Percentiles rank a stretch among this genome's conserved stretches.
These are phyloP conservation scores for Diaphora mendica DNA, from an alignment of 2,888 invertebrate species.

Conservation along the genomic window DNA sequence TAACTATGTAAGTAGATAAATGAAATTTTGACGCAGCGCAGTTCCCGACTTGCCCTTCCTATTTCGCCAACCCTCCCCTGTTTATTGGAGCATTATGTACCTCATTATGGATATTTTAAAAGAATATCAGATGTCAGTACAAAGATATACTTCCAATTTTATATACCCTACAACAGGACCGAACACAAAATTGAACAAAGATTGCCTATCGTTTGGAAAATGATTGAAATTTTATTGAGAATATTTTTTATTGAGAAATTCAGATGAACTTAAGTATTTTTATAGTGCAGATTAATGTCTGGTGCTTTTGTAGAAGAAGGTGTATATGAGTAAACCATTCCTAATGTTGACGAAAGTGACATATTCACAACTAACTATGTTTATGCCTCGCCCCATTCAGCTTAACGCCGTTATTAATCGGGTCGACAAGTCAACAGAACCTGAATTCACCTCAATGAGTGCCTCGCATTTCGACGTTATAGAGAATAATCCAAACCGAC, in stretches of 20 bases:
- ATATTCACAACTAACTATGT: constrained; percentile 27
- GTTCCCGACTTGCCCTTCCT: not conserved
- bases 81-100: constrained; percentile 9
- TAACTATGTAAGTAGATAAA: not conserved
- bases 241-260: not conserved
- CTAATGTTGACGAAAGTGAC: not conserved
- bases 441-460: constrained; percentile 81
- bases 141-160: not conserved
- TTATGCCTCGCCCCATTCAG: constrained; percentile 57
- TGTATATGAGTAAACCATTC: not conserved
- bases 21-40: not conserved
- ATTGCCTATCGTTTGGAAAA: not conserved
- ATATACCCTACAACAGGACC: not conserved
- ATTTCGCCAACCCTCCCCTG: not conserved
- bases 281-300: not conserved
- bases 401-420: constrained; percentile 74
- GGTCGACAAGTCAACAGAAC: constrained; percentile 78
- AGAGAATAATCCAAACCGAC: constrained; percentile 83
- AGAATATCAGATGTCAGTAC: not conserved
- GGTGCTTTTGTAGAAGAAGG: not conserved
- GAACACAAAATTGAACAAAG: not conserved
- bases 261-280: not conserved
- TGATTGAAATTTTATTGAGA: not conserved
- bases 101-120: constrained; percentile 10
- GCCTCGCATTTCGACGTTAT: constrained; percentile 82